phyloP scores from a whole-genome alignment of 2,888 invertebrate species.

The Aromia moschata region DNA sequence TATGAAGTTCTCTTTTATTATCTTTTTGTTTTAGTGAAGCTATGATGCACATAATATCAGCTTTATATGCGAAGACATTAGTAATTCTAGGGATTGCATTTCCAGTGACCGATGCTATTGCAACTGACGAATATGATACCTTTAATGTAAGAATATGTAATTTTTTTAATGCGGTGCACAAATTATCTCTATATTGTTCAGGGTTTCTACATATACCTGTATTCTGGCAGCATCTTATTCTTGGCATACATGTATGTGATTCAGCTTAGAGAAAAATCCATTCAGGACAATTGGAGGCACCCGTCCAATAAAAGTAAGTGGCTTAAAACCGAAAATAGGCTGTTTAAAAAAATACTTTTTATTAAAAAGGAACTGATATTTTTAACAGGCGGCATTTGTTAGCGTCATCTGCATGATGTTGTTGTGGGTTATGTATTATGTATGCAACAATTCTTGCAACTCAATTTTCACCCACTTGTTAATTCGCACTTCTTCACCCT shows the following conservation, averaged over 20 bases:
- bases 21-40: slow-evolving; percentile 75
- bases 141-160: slow-evolving; percentile 53
- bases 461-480: too few relatives aligned
- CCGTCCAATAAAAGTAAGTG: slow-evolving; percentile 5
- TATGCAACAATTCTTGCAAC: too few relatives aligned
- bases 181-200: slow-evolving; percentile 69
- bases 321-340: too few relatives aligned
- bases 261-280: slow-evolving; percentile 67
- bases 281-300: slow-evolving; percentile 38
- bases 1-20: too few relatives aligned
- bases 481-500: too few relatives aligned
- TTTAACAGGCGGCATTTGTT: too few relatives aligned
- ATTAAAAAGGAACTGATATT: too few relatives aligned
- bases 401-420: too few relatives aligned
- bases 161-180: neutral
- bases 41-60: slow-evolving; percentile 77
- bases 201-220: slow-evolving; percentile 86
- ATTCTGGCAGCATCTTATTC: slow-evolving; percentile 79
- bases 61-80: slow-evolving; percentile 84
- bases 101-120: slow-evolving; percentile 87
- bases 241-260: slow-evolving; percentile 71
- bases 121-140: slow-evolving; percentile 76
- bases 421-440: too few relatives aligned
- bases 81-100: slow-evolving; percentile 86
- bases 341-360: too few relatives aligned